Percentiles rank a stretch among this genome's conserved stretches.
Evolutionary conservation across 2,888 invertebrate species (phyloP).

Genomic region (Smittia aterrima): DNA sequence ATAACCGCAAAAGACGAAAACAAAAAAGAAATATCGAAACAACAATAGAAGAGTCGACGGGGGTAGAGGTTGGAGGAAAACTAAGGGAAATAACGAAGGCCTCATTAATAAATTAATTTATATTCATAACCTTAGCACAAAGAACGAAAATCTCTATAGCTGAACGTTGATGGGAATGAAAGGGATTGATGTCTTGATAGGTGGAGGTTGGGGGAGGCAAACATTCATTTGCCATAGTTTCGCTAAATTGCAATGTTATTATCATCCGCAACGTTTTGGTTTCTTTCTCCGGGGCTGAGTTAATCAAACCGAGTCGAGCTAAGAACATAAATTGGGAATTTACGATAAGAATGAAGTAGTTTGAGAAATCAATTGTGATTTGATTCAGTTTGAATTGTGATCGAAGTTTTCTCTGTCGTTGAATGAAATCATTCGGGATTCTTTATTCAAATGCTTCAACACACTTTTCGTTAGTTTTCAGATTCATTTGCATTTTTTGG

Average conservation of each 20-base stretch:
- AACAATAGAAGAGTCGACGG: neutral
- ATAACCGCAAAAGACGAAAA: slow-evolving; percentile 25
- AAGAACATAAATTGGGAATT: neutral
- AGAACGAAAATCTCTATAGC: neutral
- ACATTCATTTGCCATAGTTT: neutral
- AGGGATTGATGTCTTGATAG: neutral
- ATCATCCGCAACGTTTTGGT: neutral
- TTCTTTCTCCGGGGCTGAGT: neutral
- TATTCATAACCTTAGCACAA: slow-evolving; percentile 27
- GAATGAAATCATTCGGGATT: neutral
- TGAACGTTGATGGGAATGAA: slow-evolving; percentile 5
- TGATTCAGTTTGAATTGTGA: neutral
- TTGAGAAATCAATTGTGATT: slow-evolving; percentile 33
- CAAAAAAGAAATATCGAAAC: slow-evolving; percentile 5
- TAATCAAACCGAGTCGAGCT: neutral
- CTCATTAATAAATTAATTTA: slow-evolving; percentile 37
- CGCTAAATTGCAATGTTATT: slow-evolving; percentile 13
- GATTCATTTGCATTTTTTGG: slow-evolving; percentile 25
- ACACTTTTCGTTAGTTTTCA: neutral
- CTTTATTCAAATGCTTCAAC: slow-evolving; percentile 2
- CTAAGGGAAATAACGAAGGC: neutral
- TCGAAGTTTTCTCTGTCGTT: neutral
- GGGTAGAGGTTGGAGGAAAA: neutral
- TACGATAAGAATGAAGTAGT: slow-evolving; percentile 17
- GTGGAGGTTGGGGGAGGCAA: neutral